Percentiles rank a stretch among this genome's conserved stretches.
Evolutionary conservation across 2,797 vertebrate genomes (phyloP).

Genomic region (Peromyscus aztecus): DNA sequence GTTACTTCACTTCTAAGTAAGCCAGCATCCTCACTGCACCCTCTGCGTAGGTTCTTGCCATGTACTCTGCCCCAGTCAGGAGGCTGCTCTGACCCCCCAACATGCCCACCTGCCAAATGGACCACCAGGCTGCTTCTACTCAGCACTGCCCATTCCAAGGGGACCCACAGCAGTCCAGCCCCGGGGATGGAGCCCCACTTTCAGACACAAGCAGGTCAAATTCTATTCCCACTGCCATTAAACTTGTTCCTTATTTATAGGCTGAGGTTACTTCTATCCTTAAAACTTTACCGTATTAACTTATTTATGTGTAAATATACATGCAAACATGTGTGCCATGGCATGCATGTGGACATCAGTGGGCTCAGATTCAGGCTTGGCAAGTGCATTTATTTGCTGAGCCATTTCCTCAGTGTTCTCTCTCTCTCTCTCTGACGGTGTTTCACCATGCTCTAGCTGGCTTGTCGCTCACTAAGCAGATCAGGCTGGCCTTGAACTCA

Average conservation of each 20-base stretch:
- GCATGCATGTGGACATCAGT: no score
- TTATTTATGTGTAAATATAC: neutral
- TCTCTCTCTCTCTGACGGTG: neutral
- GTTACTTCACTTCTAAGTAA: constrained; percentile 14
- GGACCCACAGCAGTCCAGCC: neutral
- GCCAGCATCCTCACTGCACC: neutral
- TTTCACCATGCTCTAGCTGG: neutral
- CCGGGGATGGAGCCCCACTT: neutral
- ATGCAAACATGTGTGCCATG: neutral
- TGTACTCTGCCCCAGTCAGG: neutral
- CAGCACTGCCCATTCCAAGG: neutral
- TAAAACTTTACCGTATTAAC: no score
- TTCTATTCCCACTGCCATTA: neutral
- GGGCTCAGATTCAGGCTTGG: neutral
- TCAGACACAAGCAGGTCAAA: neutral
- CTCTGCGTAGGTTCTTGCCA: neutral
- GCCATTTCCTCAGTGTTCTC: neutral
- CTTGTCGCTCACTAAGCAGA: neutral
- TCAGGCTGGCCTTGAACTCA: neutral
- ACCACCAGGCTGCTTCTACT: neutral
- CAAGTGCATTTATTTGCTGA: neutral
- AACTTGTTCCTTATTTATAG: neutral
- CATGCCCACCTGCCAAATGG: neutral
- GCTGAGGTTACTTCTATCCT: neutral
- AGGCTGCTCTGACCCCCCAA: neutral